These are phyloP conservation scores for Gymnosoma rotundatum DNA, from an alignment of 2,888 invertebrate genomes.

Conservation along the genomic window DNA sequence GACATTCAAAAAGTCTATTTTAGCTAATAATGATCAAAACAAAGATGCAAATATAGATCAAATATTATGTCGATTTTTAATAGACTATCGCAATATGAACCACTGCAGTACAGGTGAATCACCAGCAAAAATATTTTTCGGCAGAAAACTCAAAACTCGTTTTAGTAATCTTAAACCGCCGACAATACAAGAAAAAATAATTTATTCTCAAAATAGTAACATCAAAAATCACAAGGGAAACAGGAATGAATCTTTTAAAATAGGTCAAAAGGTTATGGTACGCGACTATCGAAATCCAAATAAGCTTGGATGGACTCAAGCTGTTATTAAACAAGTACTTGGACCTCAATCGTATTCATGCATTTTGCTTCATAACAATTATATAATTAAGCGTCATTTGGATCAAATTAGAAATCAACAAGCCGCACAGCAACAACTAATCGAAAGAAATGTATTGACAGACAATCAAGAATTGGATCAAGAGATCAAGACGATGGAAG, in stretches of 20 bases:
- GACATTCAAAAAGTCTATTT: constrained; percentile 71
- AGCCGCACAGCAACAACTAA: constrained; percentile 22
- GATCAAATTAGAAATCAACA: constrained; percentile 30
- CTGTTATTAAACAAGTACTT: constrained; percentile 58
- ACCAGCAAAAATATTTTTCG: constrained; percentile 64
- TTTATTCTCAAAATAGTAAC: constrained; percentile 48
- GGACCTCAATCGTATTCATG: constrained; percentile 38
- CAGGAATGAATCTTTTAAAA: constrained; percentile 40
- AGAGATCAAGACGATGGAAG: neutral
- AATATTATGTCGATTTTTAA: constrained; percentile 20
- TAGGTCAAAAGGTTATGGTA: constrained; percentile 59
- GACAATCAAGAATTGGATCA: constrained; percentile 4
- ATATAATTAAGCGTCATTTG: constrained; percentile 30
- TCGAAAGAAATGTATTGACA: constrained; percentile 7
- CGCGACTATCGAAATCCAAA: constrained; percentile 67
- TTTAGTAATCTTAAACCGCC: constrained; percentile 61
- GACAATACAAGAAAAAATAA: constrained; percentile 49
- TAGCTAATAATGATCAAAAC: constrained; percentile 46
- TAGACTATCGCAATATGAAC: constrained; percentile 39
- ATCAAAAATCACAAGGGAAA: constrained; percentile 57
- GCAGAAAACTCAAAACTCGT: constrained; percentile 57
- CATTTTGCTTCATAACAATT: constrained; percentile 17
- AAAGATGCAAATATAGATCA: constrained; percentile 31
- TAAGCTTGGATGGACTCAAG: constrained; percentile 64
- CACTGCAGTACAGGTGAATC: constrained; percentile 66